These are phyloP conservation scores for Eilema depressum DNA, from an alignment of 2,888 invertebrate species.

Conservation along the genomic window DNA sequence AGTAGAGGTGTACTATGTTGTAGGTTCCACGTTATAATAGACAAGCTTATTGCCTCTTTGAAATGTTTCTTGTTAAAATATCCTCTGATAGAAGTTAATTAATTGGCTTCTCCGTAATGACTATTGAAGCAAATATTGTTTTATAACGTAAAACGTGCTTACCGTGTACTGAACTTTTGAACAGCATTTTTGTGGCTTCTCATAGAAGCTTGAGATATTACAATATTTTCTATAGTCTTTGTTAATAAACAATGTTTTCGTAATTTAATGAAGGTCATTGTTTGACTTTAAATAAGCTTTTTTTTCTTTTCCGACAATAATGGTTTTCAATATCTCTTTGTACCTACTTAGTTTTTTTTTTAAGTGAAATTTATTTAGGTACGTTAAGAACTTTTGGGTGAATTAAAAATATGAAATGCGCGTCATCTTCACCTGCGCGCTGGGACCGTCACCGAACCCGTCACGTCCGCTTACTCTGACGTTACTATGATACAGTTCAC, in stretches of 20 bases:
- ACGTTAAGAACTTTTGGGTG: too few relatives aligned
- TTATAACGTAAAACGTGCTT: conserved; percentile 5
- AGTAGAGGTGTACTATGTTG: too few relatives aligned
- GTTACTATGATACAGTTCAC: too few relatives aligned
- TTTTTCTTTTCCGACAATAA: conserved; percentile 23
- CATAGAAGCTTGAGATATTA: conserved; percentile 22
- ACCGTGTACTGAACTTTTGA: conserved; percentile 5
- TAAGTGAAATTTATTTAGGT: too few relatives aligned
- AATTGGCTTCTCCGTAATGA: not conserved
- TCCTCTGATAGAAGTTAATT: not conserved
- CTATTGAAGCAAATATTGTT: not conserved
- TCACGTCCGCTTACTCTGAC: too few relatives aligned
- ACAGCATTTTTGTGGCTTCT: conserved; percentile 26
- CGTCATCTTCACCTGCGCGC: too few relatives aligned
- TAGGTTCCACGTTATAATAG: too few relatives aligned
- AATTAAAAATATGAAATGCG: too few relatives aligned
- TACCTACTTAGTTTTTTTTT: not conserved
- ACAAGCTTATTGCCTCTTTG: not conserved
- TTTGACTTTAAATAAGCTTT: conserved; percentile 32
- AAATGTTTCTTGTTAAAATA: not conserved
- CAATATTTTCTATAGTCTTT: conserved; percentile 32
- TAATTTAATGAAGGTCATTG: conserved; percentile 44
- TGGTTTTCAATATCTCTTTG: conserved; percentile 1
- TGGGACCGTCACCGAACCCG: too few relatives aligned
- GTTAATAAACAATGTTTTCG: conserved; percentile 41